Conservation (phyloP, 1,140 invertebrate genomes). For the Chymomyza costata region DNA sequence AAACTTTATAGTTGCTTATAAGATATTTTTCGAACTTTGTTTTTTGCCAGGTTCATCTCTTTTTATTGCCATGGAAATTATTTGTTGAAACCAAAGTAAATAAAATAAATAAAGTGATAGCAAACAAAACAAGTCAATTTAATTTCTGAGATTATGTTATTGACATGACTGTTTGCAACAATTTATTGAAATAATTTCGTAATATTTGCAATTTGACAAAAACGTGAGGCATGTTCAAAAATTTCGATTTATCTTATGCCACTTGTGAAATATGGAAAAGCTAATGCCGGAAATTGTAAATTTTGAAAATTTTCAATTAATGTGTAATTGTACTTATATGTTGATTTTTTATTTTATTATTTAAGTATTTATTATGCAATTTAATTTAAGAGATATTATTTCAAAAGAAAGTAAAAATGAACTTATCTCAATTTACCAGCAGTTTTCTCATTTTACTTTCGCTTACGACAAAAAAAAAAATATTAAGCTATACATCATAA, state of each 20-base stretch:
- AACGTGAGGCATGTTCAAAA: conserved; percentile 46
- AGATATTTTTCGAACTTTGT: conserved; percentile 7
- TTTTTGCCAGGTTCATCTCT: conserved; percentile 21
- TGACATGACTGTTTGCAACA: conserved; percentile 7
- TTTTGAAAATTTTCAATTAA: no score
- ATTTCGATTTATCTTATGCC: no score
- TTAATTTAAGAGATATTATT: no score
- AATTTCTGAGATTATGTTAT: conserved; percentile 38
- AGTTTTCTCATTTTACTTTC: no score
- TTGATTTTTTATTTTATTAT: no score
- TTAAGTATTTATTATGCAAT: no score
- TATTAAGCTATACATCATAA: no score
- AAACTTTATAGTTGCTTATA: conserved; percentile 7
- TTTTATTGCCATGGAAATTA: conserved; percentile 24
- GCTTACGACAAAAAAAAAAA: no score
- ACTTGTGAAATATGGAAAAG: conserved; percentile 34
- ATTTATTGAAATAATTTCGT: conserved; percentile 57
- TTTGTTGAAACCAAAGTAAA: neutral
- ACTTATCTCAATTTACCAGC: no score
- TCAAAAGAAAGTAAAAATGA: no score
- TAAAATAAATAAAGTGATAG: conserved; percentile 6
- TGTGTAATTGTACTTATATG: no score
- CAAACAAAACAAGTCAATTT: conserved; percentile 55
- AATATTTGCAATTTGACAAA: conserved; percentile 58
- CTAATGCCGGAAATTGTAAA: no score